Conservation (phyloP, 2,888 invertebrate genomes). For the Hololepta plana region DNA sequence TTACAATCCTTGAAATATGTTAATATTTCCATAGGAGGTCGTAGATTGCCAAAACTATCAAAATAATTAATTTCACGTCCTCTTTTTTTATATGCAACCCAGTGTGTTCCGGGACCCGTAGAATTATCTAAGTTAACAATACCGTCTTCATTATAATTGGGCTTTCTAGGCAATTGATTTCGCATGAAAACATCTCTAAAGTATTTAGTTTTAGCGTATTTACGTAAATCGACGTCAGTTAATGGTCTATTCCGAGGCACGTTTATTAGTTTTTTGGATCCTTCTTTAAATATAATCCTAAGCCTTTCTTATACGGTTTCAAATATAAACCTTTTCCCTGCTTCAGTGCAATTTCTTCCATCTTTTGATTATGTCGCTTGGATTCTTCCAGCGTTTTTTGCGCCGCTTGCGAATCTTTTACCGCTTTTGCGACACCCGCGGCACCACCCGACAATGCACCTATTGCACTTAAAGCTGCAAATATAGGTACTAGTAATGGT, state of each 20-base stretch:
- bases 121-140: slow-evolving; percentile 15
- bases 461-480: slow-evolving; percentile 19
- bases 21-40: slow-evolving; percentile 16
- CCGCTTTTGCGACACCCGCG: slow-evolving; percentile 19
- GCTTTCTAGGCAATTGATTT: slow-evolving; percentile 18
- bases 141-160: slow-evolving; percentile 13
- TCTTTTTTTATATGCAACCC: slow-evolving; percentile 18
- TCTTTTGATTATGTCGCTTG: slow-evolving; percentile 19
- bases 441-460: slow-evolving; percentile 20
- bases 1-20: slow-evolving; percentile 11
- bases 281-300: slow-evolving; percentile 9
- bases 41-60: slow-evolving; percentile 19
- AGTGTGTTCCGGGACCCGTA: slow-evolving; percentile 15
- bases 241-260: slow-evolving; percentile 14
- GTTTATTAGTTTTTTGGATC: slow-evolving; percentile 10
- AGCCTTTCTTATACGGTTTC: slow-evolving; percentile 14
- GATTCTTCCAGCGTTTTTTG: slow-evolving; percentile 16
- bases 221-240: slow-evolving; percentile 15
- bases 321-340: slow-evolving; percentile 17
- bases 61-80: slow-evolving; percentile 15
- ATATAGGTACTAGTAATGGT: slow-evolving; percentile 18
- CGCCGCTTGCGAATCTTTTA: slow-evolving; percentile 18
- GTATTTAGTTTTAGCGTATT: slow-evolving; percentile 15
- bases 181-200: slow-evolving; percentile 21
- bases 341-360: slow-evolving; percentile 20